phyloP scores from a whole-genome alignment of 2,888 invertebrate species.

The Trisateles emortualis region DNA sequence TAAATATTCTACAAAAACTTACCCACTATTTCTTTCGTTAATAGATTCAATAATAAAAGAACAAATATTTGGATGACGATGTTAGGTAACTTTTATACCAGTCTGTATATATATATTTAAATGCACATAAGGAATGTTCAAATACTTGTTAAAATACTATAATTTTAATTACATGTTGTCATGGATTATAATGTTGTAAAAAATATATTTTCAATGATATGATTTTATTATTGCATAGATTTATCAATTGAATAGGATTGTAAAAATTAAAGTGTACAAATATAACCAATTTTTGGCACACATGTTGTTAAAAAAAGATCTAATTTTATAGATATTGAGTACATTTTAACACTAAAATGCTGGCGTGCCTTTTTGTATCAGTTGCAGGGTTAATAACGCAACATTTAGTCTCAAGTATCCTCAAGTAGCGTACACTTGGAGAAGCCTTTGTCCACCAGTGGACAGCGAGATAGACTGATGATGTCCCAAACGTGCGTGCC shows the following conservation, averaged over 20 bases:
- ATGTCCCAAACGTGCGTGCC: slow-evolving; percentile 29
- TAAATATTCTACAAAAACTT: slow-evolving; percentile 73
- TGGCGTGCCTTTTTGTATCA: too few relatives aligned
- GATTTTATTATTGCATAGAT: slow-evolving; percentile 49
- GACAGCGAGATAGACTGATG: not conserved
- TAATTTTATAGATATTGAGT: slow-evolving; percentile 2
- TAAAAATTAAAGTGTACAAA: slow-evolving; percentile 9
- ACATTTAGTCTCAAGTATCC: too few relatives aligned
- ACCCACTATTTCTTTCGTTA: slow-evolving; percentile 49
- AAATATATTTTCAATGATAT: slow-evolving; percentile 49
- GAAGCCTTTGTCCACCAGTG: too few relatives aligned
- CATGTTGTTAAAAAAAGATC: slow-evolving; percentile 10
- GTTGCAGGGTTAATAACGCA: too few relatives aligned
- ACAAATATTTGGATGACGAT: slow-evolving; percentile 44
- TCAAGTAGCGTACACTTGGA: too few relatives aligned
- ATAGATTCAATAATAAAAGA: slow-evolving; percentile 43
- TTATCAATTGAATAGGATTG: slow-evolving; percentile 20
- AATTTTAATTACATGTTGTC: slow-evolving; percentile 33
- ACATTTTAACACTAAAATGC: not conserved
- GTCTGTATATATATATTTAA: slow-evolving; percentile 43
- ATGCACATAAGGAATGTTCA: slow-evolving; percentile 50
- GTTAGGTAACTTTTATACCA: slow-evolving; percentile 49
- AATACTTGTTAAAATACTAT: slow-evolving; percentile 40
- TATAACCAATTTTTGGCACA: slow-evolving; percentile 33
- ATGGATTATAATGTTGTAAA: slow-evolving; percentile 45